Conservation (phyloP, 2,113 vertebrate species). For the Anoplopoma fimbria region DNA sequence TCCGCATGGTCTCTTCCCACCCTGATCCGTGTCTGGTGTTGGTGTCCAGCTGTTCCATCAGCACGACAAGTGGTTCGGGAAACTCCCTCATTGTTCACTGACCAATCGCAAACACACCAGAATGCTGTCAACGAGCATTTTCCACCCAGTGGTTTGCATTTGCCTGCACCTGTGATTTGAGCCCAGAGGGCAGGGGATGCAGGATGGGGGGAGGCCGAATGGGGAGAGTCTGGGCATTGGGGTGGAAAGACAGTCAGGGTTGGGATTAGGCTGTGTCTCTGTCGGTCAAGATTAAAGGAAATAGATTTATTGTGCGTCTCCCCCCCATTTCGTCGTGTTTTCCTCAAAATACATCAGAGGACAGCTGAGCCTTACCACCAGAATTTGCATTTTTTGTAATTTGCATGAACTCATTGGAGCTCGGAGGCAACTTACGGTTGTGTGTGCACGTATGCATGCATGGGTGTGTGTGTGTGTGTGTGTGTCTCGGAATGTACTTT, state of each 20-base stretch:
- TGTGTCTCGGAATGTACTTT: constrained; percentile 36
- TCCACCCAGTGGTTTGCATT: constrained; percentile 77
- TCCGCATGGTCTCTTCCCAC: constrained; percentile 68
- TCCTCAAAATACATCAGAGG: constrained; percentile 63
- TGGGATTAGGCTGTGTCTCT: constrained; percentile 71
- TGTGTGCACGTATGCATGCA: constrained; percentile 57
- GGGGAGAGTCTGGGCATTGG: constrained; percentile 60
- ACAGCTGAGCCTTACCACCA: constrained; percentile 59
- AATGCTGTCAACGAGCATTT: constrained; percentile 78
- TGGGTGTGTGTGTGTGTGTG: constrained; percentile 14
- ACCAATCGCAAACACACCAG: constrained; percentile 77
- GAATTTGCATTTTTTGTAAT: constrained; percentile 73
- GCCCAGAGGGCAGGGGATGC: constrained; percentile 64
- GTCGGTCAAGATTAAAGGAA: constrained; percentile 69
- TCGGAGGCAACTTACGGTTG: constrained; percentile 65
- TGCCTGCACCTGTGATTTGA: constrained; percentile 78
- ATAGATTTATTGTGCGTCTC: constrained; percentile 58
- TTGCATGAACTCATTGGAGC: constrained; percentile 78
- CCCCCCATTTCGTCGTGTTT: constrained; percentile 59
- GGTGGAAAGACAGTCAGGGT: constrained; percentile 69
- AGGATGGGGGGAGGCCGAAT: constrained; percentile 30
- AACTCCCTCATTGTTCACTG: constrained; percentile 79
- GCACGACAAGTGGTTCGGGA: constrained; percentile 80
- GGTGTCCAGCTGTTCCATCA: constrained; percentile 80
- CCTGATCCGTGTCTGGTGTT: constrained; percentile 66